phyloP scores from a whole-genome alignment of 2,113 vertebrate genomes.

The Larimichthys crocea region DNA sequence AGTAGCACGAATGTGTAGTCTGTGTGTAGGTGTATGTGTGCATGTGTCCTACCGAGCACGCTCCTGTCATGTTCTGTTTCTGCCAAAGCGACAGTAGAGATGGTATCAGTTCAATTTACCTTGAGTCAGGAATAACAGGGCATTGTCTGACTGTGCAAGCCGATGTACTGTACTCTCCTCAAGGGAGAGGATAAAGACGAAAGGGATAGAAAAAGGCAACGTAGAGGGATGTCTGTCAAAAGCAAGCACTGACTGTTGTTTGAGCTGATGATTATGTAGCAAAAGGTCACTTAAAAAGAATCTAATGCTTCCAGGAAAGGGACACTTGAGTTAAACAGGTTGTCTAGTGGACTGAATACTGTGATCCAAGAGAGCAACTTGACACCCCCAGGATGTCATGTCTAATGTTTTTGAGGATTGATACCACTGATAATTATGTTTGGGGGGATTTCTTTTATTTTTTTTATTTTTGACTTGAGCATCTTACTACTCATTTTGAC shows the following conservation, averaged over 20 bases:
- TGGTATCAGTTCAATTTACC: slow-evolving; percentile 65
- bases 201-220: not conserved
- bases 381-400: slow-evolving; percentile 39
- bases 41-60: slow-evolving; percentile 10
- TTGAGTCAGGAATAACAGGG: slow-evolving; percentile 67
- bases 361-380: slow-evolving; percentile 61
- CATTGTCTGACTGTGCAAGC: slow-evolving; percentile 54
- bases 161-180: slow-evolving; percentile 28
- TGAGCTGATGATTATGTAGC: slow-evolving; percentile 50
- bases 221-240: not conserved
- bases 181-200: slow-evolving; percentile 6
- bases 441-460: not conserved
- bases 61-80: slow-evolving; percentile 57
- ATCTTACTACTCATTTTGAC: slow-evolving; percentile 23
- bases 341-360: slow-evolving; percentile 64
- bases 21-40: slow-evolving; percentile 23
- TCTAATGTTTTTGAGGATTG: slow-evolving; percentile 21
- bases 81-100: slow-evolving; percentile 62
- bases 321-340: slow-evolving; percentile 5
- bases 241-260: slow-evolving; percentile 16
- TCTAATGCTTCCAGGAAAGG: slow-evolving; percentile 71
- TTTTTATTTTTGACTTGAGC: slow-evolving; percentile 31
- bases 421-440: slow-evolving; percentile 14
- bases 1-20: slow-evolving; percentile 43
- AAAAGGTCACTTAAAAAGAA: slow-evolving; percentile 36